Conservation (phyloP, 2,888 invertebrate genomes). For the Troilus luridus region DNA sequence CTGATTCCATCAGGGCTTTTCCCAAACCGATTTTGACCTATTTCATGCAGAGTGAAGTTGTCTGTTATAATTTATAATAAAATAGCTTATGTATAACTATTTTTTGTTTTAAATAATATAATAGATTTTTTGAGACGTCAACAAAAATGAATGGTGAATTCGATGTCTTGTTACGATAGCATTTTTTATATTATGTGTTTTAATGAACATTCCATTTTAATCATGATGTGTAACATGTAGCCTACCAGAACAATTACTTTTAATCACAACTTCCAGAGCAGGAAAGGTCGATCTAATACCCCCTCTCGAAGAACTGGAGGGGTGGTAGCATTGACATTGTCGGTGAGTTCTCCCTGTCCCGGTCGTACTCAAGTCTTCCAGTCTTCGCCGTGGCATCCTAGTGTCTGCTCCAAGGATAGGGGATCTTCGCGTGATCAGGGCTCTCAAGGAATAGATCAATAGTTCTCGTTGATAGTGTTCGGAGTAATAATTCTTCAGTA, state of each 20-base stretch:
- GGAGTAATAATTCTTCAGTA: conserved; percentile 8
- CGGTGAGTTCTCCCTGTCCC: not conserved
- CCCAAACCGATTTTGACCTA: no score
- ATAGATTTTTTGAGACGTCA: no score
- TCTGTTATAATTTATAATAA: no score
- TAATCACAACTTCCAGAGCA: not conserved
- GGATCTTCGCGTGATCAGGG: not conserved
- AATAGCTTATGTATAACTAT: no score
- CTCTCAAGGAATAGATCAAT: not conserved
- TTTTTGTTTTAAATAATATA: no score
- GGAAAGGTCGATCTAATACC: not conserved
- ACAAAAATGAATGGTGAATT: no score
- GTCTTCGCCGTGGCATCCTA: not conserved
- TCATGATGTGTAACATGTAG: not conserved
- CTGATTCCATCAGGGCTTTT: no score
- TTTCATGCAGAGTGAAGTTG: no score
- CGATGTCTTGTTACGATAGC: no score
- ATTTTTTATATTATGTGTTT: no score
- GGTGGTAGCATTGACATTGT: conserved; percentile 42
- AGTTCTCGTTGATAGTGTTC: not conserved
- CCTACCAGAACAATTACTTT: not conserved
- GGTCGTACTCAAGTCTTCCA: not conserved
- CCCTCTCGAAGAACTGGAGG: conserved; percentile 19
- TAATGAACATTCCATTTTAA: not conserved
- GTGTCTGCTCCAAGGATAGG: conserved; percentile 20